phyloP scores from a whole-genome alignment of 2,113 vertebrate species.

The Aramus guarauna region DNA sequence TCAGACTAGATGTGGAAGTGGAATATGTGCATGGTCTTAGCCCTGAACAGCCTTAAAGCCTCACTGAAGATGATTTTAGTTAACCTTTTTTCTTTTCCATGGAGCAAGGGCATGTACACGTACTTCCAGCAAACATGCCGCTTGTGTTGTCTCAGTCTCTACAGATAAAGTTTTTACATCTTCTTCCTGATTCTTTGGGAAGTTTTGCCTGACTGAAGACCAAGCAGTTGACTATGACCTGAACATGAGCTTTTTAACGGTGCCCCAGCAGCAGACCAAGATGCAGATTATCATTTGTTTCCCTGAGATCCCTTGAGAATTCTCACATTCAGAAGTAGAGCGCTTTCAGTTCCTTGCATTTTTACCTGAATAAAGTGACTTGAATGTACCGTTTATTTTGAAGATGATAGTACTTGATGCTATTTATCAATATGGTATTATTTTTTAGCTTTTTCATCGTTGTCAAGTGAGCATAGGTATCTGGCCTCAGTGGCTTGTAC shows the following conservation, averaged over 20 bases:
- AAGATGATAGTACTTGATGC: background rate
- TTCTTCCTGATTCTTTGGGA: background rate
- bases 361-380: background rate
- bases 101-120: background rate
- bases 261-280: background rate
- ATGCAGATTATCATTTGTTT: background rate
- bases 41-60: background rate
- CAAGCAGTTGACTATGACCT: background rate
- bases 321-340: background rate
- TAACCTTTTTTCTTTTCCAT: background rate
- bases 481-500: background rate
- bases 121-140: background rate
- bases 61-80: background rate
- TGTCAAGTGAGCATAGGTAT: background rate
- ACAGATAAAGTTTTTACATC: background rate
- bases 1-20: background rate
- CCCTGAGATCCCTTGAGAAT: background rate
- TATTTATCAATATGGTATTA: background rate
- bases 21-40: background rate
- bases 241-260: background rate
- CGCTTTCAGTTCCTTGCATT: background rate
- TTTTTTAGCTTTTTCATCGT: background rate
- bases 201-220: background rate
- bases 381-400: background rate
- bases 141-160: background rate